These are phyloP conservation scores for Poecilia gillii DNA, from an alignment of 2,797 vertebrate species.

Conservation along the genomic window DNA sequence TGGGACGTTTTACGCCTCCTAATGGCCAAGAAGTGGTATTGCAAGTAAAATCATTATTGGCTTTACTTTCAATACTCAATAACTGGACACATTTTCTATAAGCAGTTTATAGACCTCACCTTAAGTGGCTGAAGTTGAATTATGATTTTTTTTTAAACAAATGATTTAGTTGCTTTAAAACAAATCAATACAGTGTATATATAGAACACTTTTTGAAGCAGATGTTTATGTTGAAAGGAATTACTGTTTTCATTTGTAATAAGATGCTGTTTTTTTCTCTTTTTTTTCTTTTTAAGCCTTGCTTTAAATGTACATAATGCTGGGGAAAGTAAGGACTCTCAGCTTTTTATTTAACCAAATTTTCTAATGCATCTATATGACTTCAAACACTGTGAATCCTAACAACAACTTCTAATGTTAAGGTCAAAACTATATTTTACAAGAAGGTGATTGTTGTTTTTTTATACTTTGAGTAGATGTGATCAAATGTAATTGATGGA, in stretches of 20 bases:
- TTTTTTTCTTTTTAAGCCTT: slow-evolving; percentile 15
- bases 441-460: background rate
- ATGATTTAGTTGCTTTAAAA: slow-evolving; percentile 8
- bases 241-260: slow-evolving; percentile 22
- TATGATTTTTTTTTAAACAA: background rate
- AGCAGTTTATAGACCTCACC: slow-evolving; percentile 4
- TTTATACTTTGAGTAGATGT: slow-evolving; percentile 1
- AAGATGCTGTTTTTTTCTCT: slow-evolving; percentile 1
- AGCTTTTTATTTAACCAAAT: slow-evolving; percentile 38
- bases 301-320: slow-evolving; percentile 55
- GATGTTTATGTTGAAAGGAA: slow-evolving; percentile 24
- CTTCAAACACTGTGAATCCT: slow-evolving; percentile 54
- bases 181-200: slow-evolving; percentile 17
- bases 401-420: slow-evolving; percentile 26
- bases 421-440: slow-evolving; percentile 23
- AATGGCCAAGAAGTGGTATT: background rate
- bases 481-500: slow-evolving; percentile 20
- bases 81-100: background rate
- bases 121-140: background rate
- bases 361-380: slow-evolving; percentile 22
- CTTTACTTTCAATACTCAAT: background rate
- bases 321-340: slow-evolving; percentile 49
- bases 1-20: background rate
- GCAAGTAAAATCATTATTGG: background rate
- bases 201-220: slow-evolving; percentile 42